Base-by-base conservation (phyloP, 2,113 vertebrate genomes). In the Cisticola juncidis region DNA sequence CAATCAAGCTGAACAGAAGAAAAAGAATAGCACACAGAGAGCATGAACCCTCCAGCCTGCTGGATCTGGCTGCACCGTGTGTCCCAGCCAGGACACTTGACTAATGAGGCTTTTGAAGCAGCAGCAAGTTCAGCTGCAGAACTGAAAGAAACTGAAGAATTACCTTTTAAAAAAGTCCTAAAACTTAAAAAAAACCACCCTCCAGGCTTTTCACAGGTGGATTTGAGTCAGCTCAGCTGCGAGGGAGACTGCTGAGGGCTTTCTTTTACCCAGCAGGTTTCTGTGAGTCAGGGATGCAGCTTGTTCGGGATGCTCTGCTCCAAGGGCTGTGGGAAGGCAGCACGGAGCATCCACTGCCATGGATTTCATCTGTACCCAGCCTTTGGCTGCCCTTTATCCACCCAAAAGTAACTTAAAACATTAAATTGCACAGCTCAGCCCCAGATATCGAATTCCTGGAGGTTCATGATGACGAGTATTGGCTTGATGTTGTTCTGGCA, bases 1-100 rank as follows among this genome's bases (percentile, higher is more conserved):
- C 78, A 85, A 94, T 96, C 91, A 94, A 82, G 71, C 35, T 82
- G 70, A 76, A 90, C 1, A 8, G 86, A 81, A 91, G 72, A 81
- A 92, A 81, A 94, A 45, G 45, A 84, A 78, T 45, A 78, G 72
- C 54, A 65, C 40, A n/a, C 93, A 69, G 81, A 57, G 14, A 81
- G 33, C 11, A 2, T 21, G 72, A 94, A 61, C 91, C 81, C 90
- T n/a, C 22, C 61, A 94, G 80, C 70, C 72, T 56, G 61, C 74
- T 64, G 72, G 51, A 57, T 62, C 82, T 20, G 11, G 35, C 71
- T 9, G 4, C 53, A 48, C 50, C 8, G 0, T 12, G 47, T 28
- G 60, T 81, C 93, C 89, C 74, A 87, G 62, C 44, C 83, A 62
- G 81, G 86, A 90, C 92, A 57, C 57, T 70, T 70, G 71, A 42